Percentiles rank a stretch among this genome's conserved stretches.
phyloP scores from a whole-genome alignment of 2,888 invertebrate species.

The Andrena fulva region DNA sequence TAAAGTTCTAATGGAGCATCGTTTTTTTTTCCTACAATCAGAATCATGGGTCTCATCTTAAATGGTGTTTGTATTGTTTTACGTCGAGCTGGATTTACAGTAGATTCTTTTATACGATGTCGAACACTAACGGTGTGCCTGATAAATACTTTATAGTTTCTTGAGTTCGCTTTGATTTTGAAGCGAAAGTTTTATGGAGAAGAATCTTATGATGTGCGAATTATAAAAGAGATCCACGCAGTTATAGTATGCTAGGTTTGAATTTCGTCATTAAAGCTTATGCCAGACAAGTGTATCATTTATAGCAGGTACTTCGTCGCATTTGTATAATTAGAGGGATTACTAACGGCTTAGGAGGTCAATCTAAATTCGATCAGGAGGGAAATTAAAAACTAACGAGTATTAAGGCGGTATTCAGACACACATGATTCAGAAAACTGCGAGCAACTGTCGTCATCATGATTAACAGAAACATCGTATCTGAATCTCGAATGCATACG shows the following conservation, averaged over 20 bases:
- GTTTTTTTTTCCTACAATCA: slow-evolving; percentile 12
- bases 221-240: not conserved
- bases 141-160: slow-evolving; percentile 2
- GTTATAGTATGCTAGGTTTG: slow-evolving; percentile 1
- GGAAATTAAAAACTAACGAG: slow-evolving; percentile 11
- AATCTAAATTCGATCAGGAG: slow-evolving; percentile 6
- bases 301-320: slow-evolving; percentile 57
- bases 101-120: not conserved
- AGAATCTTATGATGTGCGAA: slow-evolving; percentile 7
- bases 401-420: slow-evolving; percentile 25
- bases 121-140: not conserved
- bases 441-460: slow-evolving; percentile 66
- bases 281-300: slow-evolving; percentile 51
- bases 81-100: not conserved
- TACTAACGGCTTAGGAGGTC: not conserved
- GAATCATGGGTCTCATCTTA: not conserved
- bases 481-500: slow-evolving; percentile 57
- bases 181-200: slow-evolving; percentile 2
- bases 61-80: not conserved
- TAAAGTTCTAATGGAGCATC: slow-evolving; percentile 8
- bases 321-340: slow-evolving; percentile 38
- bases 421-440: slow-evolving; percentile 64
- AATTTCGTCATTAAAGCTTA: slow-evolving; percentile 5
- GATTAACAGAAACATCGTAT: slow-evolving; percentile 48
- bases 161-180: not conserved